phyloP scores from a whole-genome alignment of 1,140 invertebrate species.

The Globodera rostochiensis region DNA sequence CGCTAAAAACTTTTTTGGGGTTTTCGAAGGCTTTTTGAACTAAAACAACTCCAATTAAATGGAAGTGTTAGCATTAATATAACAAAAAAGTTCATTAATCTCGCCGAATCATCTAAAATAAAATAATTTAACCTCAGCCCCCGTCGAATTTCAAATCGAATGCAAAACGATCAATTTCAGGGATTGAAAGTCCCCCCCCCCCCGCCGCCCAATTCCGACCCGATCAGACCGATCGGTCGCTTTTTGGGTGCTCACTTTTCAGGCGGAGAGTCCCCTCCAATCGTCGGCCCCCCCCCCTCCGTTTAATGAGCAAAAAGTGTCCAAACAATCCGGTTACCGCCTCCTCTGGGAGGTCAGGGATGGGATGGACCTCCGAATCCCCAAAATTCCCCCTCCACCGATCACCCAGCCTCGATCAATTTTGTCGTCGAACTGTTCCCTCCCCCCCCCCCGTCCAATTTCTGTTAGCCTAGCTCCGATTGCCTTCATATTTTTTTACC shows the following conservation, averaged over 20 bases:
- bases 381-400: background rate
- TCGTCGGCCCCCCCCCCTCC: background rate
- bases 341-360: background rate
- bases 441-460: background rate
- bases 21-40: no score
- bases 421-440: background rate
- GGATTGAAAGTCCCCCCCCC: background rate
- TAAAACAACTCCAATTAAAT: no score
- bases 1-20: no score
- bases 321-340: background rate
- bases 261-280: background rate
- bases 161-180: background rate
- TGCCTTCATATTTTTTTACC: no score
- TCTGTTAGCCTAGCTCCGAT: background rate
- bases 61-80: no score
- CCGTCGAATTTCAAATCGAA: no score
- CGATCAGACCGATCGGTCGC: background rate
- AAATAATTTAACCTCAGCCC: no score
- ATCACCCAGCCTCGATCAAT: background rate
- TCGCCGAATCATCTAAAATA: no score
- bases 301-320: background rate
- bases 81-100: no score
- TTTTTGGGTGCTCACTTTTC: background rate
- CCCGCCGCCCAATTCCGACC: no score
- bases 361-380: background rate